Evolutionary conservation across 1,140 invertebrate species (phyloP).

Genomic region (Mesaphorura yosii): DNA sequence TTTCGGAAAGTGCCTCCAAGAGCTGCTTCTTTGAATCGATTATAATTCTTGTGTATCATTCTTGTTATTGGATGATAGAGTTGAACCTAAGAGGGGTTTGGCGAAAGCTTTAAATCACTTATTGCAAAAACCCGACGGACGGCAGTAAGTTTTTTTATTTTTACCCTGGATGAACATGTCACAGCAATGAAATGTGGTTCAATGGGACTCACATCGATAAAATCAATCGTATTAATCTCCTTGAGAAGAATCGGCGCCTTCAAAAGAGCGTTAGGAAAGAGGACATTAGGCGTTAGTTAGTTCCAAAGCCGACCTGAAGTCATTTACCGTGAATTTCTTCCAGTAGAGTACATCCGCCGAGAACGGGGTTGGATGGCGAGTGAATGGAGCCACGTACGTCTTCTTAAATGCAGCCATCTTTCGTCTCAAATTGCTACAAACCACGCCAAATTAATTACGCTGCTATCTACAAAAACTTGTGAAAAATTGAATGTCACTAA

Average conservation of each 20-base stretch:
- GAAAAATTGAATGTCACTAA: too few relatives aligned
- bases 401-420: slow-evolving; percentile 50
- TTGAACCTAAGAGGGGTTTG: slow-evolving; percentile 50
- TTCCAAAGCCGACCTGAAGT: slow-evolving; percentile 4
- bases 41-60: slow-evolving; percentile 68
- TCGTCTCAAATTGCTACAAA: neutral
- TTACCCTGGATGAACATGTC: slow-evolving; percentile 74
- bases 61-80: slow-evolving; percentile 83
- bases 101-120: slow-evolving; percentile 1
- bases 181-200: slow-evolving; percentile 80
- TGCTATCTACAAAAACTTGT: too few relatives aligned
- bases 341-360: slow-evolving; percentile 70
- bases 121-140: neutral
- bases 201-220: slow-evolving; percentile 75
- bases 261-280: slow-evolving; percentile 9
- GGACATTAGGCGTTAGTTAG: neutral
- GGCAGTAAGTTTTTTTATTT: slow-evolving; percentile 22
- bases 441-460: neutral
- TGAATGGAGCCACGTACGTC: slow-evolving; percentile 57
- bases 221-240: slow-evolving; percentile 82
- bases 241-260: slow-evolving; percentile 77
- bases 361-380: slow-evolving; percentile 50
- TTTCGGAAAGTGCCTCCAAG: slow-evolving; percentile 73
- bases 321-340: slow-evolving; percentile 65
- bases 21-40: slow-evolving; percentile 70